Conservation (phyloP, 2,888 invertebrate genomes). For the Spisula subtruncata region DNA sequence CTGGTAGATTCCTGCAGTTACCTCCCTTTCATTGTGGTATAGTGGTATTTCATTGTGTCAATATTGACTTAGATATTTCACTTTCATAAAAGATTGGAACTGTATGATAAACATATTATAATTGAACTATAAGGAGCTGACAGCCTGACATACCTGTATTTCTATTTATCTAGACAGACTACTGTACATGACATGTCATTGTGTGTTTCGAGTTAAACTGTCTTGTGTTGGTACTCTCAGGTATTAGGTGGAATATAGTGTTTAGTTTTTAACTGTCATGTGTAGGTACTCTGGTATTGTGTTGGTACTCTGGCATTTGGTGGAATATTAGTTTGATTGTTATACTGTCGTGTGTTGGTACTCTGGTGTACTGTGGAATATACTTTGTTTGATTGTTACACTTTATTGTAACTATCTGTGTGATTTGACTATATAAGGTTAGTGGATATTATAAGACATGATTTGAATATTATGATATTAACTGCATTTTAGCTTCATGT, state of each 20-base stretch:
- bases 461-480: no score
- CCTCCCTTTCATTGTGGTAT: slow-evolving; percentile 9
- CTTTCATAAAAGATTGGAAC: slow-evolving; percentile 12
- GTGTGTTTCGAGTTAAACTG: not conserved
- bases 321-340: not conserved
- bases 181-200: not conserved
- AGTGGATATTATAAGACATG: not conserved
- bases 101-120: not conserved
- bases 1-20: not conserved
- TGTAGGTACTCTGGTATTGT: no score
- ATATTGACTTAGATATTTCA: slow-evolving; percentile 5
- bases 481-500: no score
- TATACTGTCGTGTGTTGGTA: no score
- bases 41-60: not conserved
- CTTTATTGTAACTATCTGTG: not conserved
- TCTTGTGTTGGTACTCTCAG: not conserved
- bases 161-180: slow-evolving; percentile 6
- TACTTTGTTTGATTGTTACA: no score
- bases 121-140: not conserved
- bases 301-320: not conserved
- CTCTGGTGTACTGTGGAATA: no score
- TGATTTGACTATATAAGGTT: not conserved
- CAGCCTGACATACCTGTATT: not conserved
- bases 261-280: no score
- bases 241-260: not conserved